Conservation (phyloP, 30 jellyfish, hydroid and myxozoan genomes). For the Aurelia coerulea region DNA sequence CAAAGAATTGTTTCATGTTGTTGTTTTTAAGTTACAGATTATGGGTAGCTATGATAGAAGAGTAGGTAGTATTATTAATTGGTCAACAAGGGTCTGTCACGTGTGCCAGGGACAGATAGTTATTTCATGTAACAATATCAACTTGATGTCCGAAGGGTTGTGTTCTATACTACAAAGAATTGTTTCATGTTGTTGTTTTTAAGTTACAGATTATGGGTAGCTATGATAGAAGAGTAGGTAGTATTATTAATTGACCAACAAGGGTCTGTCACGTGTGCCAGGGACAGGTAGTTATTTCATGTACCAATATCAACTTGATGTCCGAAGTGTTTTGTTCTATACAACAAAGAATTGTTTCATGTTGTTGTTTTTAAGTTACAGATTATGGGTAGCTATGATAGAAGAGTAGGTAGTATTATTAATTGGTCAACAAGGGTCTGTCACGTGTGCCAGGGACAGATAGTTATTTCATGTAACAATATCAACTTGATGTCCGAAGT, state of each 20-base stretch:
- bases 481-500: too few relatives aligned
- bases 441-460: too few relatives aligned
- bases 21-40: slow-evolving; percentile 26
- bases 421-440: too few relatives aligned
- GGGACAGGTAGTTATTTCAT: not conserved
- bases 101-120: too few relatives aligned
- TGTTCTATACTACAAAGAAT: slow-evolving; percentile 50
- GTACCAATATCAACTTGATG: slow-evolving; percentile 26
- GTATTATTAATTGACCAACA: too few relatives aligned
- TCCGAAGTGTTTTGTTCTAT: slow-evolving; percentile 40
- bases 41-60: slow-evolving; percentile 51
- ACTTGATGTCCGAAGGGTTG: slow-evolving; percentile 24
- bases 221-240: slow-evolving; percentile 19
- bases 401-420: not conserved
- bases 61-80: not conserved
- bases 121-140: slow-evolving; percentile 33
- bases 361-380: slow-evolving; percentile 41
- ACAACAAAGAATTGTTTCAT: slow-evolving; percentile 51
- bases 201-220: slow-evolving; percentile 54
- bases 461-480: too few relatives aligned
- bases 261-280: too few relatives aligned
- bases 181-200: slow-evolving; percentile 40
- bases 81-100: too few relatives aligned
- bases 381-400: slow-evolving; percentile 55
- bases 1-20: slow-evolving; percentile 45